These are phyloP conservation scores for Oscheius myriophilus DNA, from an alignment of 2,888 invertebrate genomes.

Conservation along the genomic window DNA sequence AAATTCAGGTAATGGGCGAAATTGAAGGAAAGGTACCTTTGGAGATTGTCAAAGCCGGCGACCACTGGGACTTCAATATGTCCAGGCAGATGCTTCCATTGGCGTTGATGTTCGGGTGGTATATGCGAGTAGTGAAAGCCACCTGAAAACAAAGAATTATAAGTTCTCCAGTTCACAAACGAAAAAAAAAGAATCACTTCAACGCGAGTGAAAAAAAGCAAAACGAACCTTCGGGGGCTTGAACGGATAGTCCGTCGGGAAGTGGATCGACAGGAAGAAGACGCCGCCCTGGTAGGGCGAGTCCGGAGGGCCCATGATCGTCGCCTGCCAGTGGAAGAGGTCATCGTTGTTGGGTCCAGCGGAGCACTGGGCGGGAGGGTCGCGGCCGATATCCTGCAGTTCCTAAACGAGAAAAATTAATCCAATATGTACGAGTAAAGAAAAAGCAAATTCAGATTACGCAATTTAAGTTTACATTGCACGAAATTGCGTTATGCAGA, in stretches of 20 bases:
- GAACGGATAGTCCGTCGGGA: constrained; percentile 23
- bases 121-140: constrained; percentile 20
- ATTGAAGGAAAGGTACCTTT: no score
- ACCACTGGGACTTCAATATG: constrained; percentile 18
- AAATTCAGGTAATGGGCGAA: no score
- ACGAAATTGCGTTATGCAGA: no score
- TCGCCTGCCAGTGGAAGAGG: constrained; percentile 23
- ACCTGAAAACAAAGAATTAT: no score
- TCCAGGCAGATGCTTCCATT: constrained; percentile 24
- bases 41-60: constrained; percentile 16
- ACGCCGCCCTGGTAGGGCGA: constrained; percentile 23
- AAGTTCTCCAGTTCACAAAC: no score
- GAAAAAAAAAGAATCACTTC: no score
- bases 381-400: constrained; percentile 19
- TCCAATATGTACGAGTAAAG: no score
- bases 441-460: no score
- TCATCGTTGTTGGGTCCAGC: constrained; percentile 21
- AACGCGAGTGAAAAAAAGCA: not conserved
- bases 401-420: no score
- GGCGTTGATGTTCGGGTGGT: constrained; percentile 23
- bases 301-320: constrained; percentile 16
- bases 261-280: constrained; percentile 20
- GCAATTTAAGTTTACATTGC: no score
- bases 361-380: constrained; percentile 21
- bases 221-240: constrained; percentile 16